phyloP scores from a whole-genome alignment of 2,888 invertebrate genomes.

The Drosophila prostipennis region DNA sequence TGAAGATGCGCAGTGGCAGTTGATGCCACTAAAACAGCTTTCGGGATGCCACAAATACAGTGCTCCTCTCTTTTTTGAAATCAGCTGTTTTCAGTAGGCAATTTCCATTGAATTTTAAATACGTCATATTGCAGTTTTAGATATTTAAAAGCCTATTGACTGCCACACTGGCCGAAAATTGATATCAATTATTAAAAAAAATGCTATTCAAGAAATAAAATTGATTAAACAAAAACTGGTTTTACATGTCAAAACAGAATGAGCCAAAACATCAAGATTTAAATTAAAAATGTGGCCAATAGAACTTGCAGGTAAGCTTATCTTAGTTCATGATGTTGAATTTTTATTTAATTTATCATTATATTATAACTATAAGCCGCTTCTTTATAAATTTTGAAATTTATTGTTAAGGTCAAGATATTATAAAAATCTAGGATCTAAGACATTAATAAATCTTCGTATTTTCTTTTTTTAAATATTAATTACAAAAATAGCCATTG shows the following conservation, averaged over 20 bases:
- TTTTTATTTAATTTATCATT: no score
- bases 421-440: no score
- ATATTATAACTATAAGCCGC: no score
- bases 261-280: no score
- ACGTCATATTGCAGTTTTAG: constrained; percentile 1
- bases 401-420: no score
- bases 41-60: constrained; percentile 12
- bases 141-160: background rate
- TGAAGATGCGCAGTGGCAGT: constrained; percentile 18
- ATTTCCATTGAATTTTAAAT: constrained; percentile 17
- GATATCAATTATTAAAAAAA: background rate
- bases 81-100: constrained; percentile 27
- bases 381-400: background rate
- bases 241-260: no score
- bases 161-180: background rate
- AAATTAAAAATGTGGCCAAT: background rate
- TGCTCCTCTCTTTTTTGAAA: background rate
- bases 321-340: background rate
- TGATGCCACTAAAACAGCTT: constrained; percentile 49
- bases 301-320: background rate
- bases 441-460: no score
- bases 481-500: no score
- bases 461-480: no score
- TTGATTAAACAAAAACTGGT: no score
- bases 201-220: no score